Conservation (phyloP, 2,797 vertebrate genomes). For the Rhincodon typus region DNA sequence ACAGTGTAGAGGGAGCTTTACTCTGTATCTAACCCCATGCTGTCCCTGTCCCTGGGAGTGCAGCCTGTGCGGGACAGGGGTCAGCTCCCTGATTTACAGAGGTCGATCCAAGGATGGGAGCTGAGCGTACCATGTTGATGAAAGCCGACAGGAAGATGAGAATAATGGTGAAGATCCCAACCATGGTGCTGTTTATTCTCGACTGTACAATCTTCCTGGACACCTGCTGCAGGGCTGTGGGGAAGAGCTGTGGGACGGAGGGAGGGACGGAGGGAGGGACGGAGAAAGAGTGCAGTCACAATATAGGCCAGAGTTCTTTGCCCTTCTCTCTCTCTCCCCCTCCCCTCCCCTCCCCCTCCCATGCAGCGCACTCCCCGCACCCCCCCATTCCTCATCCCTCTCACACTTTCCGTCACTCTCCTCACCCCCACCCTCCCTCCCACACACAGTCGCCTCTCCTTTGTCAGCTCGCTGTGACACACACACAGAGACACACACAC, state of each 20-base stretch:
- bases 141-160: constrained; percentile 84
- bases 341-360: background rate
- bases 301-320: background rate
- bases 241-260: constrained; percentile 65
- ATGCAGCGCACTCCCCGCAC: background rate
- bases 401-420: too few relatives aligned
- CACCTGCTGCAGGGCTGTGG: constrained; percentile 69
- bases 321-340: background rate
- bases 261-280: background rate
- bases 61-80: too few relatives aligned
- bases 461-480: too few relatives aligned
- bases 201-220: constrained; percentile 85
- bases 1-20: too few relatives aligned
- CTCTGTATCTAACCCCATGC: too few relatives aligned
- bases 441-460: too few relatives aligned
- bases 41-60: too few relatives aligned
- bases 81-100: too few relatives aligned
- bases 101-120: background rate
- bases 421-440: background rate
- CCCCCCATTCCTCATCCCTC: too few relatives aligned
- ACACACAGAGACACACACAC: too few relatives aligned
- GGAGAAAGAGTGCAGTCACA: background rate
- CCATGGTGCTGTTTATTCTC: constrained; percentile 77
- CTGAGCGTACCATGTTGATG: constrained; percentile 74
- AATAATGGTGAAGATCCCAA: constrained; percentile 78